Base-by-base conservation (phyloP, 2,113 vertebrate species). In the Bothrops jararaca region DNA sequence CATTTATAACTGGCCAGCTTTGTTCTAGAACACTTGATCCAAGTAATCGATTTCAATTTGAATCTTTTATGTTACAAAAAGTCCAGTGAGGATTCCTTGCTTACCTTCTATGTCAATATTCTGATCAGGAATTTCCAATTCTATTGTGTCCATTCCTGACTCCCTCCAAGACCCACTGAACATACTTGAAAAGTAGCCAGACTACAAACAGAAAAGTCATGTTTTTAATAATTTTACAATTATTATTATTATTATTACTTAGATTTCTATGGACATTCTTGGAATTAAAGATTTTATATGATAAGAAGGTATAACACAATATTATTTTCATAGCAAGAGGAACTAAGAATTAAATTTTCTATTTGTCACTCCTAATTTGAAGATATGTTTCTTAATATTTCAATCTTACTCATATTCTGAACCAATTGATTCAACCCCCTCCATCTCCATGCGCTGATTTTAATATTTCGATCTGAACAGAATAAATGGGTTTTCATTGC, bases 131-230 rank as follows among this genome's bases (percentile, higher is more conserved):
- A 99, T 99, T 97, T 99, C 99, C 96, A 99, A 90, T 96, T 98
- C 98, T 93, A 99, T 99, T 95, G 97, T 97, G 94, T 98, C 98
- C 99, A 99, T 99, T 96, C 96, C 98, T 34, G 99, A 99, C 96
- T 99, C 99, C 95, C 98, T 99, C 99, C 99, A 99, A 87, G 99
- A 99, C 53, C 99, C 99, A 80, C 99, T 99, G 97, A 99, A 99
- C 99, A 99, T 99, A 96, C 99, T 99, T 96, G 99, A 99, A 96
- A 99, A 99, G 97, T 99, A 99, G 29, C 99, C 99, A 6, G 99
- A 99, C 99, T 99, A 91, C 0, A 96, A 12, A 52, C 95, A 58
- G 10, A 15, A 91, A 95, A 42, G 64, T 0, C 18, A 60, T 86
- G 10, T 18, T 91, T 11, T 64, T 57, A 29, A 34, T 54, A 56